Conservation (phyloP, 1,140 invertebrate species). For the Meteorus sp. region DNA sequence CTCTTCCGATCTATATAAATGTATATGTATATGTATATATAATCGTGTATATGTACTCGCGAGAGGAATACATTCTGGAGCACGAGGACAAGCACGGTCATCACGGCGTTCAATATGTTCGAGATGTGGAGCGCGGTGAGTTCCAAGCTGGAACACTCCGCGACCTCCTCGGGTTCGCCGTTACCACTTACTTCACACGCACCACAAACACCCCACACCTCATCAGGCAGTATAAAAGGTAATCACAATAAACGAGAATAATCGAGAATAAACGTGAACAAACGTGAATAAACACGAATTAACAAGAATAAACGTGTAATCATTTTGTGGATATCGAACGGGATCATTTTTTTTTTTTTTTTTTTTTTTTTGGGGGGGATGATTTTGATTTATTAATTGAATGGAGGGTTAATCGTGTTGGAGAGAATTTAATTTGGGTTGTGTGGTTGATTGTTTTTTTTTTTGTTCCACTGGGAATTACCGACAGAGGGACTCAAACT, state of each 20-base stretch:
- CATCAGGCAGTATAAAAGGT: constrained; percentile 85
- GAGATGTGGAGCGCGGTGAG: constrained; percentile 85
- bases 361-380: no score
- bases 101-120: constrained; percentile 74
- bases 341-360: no score
- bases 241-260: constrained; percentile 36
- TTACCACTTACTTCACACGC: constrained; percentile 54
- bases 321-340: no score
- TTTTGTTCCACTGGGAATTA: no score
- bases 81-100: constrained; percentile 39
- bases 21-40: background rate
- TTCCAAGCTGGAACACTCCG: constrained; percentile 74
- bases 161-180: constrained; percentile 56
- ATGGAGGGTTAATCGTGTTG: no score
- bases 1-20: background rate
- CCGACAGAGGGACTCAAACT: no score
- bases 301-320: background rate
- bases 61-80: constrained; percentile 21
- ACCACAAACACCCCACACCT: constrained; percentile 72
- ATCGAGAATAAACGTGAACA: background rate
- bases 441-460: no score
- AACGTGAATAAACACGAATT: background rate
- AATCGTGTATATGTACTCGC: constrained; percentile 21
- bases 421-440: no score
- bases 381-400: no score